These are phyloP conservation scores for Catagonus wagneri DNA, from an alignment of 2,113 vertebrate genomes.

Conservation along the genomic window DNA sequence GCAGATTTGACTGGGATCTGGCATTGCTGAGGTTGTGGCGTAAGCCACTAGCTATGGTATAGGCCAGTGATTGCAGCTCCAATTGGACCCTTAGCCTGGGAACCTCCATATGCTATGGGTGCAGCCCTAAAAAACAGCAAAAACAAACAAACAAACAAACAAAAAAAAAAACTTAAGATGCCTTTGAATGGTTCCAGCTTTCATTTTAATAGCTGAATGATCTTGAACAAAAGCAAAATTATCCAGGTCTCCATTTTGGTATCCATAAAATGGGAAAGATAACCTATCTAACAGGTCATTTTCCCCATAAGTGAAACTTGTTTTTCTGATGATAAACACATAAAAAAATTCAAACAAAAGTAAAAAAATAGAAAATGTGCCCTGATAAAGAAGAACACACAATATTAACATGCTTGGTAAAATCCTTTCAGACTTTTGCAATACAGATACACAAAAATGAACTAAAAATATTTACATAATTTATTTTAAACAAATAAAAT, in stretches of 20 bases:
- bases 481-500: slow-evolving; percentile 31
- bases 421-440: slow-evolving; percentile 14
- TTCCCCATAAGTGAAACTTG: background rate
- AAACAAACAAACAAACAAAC: too few relatives aligned
- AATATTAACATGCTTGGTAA: background rate
- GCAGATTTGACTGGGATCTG: too few relatives aligned
- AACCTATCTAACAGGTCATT: background rate
- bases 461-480: background rate
- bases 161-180: too few relatives aligned
- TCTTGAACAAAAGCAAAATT: slow-evolving; percentile 15
- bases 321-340: background rate
- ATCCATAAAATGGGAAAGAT: background rate
- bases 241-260: background rate
- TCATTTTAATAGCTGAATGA: background rate
- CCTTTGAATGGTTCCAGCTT: background rate
- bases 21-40: too few relatives aligned
- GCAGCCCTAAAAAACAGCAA: too few relatives aligned
- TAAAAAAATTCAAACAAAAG: slow-evolving; percentile 28
- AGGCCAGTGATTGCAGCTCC: too few relatives aligned
- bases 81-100: too few relatives aligned
- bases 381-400: background rate
- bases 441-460: background rate
- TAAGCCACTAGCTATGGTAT: too few relatives aligned
- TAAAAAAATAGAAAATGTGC: slow-evolving; percentile 23
- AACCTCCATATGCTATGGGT: too few relatives aligned